These are phyloP conservation scores for Myoxocephalus aenaeus DNA, from an alignment of 2,797 vertebrate species.

Conservation along the genomic window DNA sequence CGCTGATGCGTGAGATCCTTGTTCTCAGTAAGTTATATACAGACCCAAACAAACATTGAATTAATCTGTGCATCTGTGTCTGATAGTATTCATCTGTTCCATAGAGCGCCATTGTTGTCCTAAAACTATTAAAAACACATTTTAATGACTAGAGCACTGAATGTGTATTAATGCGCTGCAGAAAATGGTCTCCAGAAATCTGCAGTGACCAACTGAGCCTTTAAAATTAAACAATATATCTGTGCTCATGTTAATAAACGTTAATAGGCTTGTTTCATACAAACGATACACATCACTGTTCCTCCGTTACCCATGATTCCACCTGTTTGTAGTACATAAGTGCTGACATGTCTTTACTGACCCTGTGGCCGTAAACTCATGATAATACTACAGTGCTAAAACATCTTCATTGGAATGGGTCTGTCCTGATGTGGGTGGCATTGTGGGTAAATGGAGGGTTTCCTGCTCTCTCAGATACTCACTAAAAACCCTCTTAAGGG, in stretches of 20 bases:
- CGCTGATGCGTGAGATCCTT: no score
- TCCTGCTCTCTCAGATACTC: slow-evolving; percentile 33
- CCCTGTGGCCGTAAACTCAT: background rate
- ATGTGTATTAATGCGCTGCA: no score
- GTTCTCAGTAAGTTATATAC: no score
- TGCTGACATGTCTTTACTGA: slow-evolving; percentile 1
- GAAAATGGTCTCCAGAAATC: no score
- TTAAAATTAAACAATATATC: no score
- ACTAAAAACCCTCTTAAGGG: slow-evolving; percentile 28
- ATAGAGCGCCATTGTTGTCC: no score
- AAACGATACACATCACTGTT: background rate
- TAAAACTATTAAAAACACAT: no score
- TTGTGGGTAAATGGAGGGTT: background rate
- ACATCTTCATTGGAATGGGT: background rate
- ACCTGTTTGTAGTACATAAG: background rate
- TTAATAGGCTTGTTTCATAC: background rate
- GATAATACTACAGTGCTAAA: background rate
- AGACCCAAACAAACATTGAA: no score
- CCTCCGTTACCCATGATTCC: background rate
- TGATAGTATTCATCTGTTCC: no score
- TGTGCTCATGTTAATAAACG: background rate
- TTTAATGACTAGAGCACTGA: no score
- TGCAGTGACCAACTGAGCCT: no score
- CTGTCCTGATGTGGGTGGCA: background rate
- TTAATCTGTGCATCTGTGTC: no score